A percentile compares a stretch with the other conserved stretches of the same genome.
phyloP scores from a whole-genome alignment of 1,140 invertebrate genomes.

The Vanessa atalanta region DNA sequence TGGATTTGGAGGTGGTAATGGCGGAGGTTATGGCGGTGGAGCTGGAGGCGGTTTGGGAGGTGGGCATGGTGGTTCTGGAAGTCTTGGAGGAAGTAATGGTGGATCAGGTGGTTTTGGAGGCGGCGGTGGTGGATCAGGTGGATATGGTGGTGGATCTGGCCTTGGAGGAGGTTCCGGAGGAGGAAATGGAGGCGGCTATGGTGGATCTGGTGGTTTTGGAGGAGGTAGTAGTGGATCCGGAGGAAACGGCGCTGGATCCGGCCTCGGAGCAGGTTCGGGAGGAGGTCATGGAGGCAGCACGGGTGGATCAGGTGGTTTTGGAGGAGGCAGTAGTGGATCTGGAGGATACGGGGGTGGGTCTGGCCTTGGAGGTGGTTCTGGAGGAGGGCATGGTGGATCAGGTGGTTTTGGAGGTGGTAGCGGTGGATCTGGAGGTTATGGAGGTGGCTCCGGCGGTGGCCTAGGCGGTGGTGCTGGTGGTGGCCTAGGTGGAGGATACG shows the following conservation, averaged over 20 bases:
- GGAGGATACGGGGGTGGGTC: constrained; percentile 34
- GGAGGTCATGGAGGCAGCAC: constrained; percentile 31
- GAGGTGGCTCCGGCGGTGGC: constrained; percentile 17
- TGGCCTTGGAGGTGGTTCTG: constrained; percentile 25
- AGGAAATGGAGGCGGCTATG: constrained; percentile 36
- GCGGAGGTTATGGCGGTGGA: constrained; percentile 34
- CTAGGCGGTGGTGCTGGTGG: constrained; percentile 40
- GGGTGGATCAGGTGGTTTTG: constrained; percentile 33
- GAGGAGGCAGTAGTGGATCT: constrained; percentile 27
- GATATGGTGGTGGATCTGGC: constrained; percentile 21
- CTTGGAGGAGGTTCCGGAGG: constrained; percentile 26
- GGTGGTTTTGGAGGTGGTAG: constrained; percentile 29
- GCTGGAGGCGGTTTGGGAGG: constrained; percentile 22
- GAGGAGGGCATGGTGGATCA: constrained; percentile 14
- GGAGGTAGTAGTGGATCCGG: constrained; percentile 32
- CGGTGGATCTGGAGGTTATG: constrained; percentile 30
- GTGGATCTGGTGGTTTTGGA: constrained; percentile 26
- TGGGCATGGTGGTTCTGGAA: constrained; percentile 22
- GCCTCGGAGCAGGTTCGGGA: constrained; percentile 39
- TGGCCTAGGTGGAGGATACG: constrained; percentile 28
- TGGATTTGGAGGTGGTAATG: constrained; percentile 44
- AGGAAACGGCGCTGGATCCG: constrained; percentile 36
- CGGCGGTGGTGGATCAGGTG: constrained; percentile 39
- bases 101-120: constrained; percentile 28
- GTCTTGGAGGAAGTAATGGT: constrained; percentile 19